phyloP scores from a whole-genome alignment of 2,113 vertebrate species.

The Myotis yumanensis region DNA sequence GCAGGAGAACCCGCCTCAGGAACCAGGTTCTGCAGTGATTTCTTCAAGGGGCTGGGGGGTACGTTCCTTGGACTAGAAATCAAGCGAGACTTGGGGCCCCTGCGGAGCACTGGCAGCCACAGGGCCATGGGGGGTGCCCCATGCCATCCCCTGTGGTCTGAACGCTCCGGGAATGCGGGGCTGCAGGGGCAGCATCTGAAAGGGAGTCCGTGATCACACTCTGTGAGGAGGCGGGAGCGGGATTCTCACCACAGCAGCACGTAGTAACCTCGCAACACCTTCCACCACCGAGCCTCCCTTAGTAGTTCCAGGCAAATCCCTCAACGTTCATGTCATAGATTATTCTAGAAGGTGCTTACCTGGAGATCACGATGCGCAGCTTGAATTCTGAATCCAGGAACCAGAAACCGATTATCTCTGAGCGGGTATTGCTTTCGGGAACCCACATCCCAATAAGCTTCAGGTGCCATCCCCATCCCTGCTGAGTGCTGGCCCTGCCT shows the following conservation, averaged over 20 bases:
- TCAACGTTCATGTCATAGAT: background rate
- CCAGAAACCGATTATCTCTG: rapidly evolving
- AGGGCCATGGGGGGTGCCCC: background rate
- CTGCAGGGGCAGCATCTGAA: background rate
- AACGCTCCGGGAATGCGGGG: background rate
- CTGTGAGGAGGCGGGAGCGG: background rate
- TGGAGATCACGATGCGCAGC: background rate
- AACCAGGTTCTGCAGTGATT: background rate
- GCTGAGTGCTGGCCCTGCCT: background rate
- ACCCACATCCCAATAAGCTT: background rate
- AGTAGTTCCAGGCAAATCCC: background rate
- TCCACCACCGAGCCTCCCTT: background rate
- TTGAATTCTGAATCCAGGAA: slow-evolving; percentile 24
- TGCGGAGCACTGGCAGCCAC: background rate
- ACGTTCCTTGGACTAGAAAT: slow-evolving; percentile 3
- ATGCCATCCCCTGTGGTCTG: background rate
- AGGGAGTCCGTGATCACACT: background rate
- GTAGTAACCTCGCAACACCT: background rate
- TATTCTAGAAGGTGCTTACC: background rate
- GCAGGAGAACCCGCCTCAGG: slow-evolving; percentile 42
- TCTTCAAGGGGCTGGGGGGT: background rate
- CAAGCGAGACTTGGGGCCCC: slow-evolving; percentile 20
- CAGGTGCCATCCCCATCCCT: rapidly evolving
- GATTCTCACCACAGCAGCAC: background rate
- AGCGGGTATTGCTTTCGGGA: background rate